phyloP scores from a whole-genome alignment of 2,888 invertebrate genomes.

The Rhamnusium bicolor region DNA sequence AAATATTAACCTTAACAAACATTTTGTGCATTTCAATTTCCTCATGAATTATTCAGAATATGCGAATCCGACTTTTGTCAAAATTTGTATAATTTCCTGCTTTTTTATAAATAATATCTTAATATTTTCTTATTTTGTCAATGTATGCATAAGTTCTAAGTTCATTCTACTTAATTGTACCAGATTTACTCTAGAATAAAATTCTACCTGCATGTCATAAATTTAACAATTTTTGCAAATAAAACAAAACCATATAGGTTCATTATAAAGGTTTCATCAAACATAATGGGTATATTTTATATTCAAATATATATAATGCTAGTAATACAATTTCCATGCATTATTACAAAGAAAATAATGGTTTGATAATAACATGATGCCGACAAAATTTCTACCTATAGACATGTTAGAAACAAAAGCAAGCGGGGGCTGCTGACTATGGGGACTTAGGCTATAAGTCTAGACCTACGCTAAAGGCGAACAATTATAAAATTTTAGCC shows the following conservation, averaged over 20 bases:
- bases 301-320: slow-evolving; percentile 2
- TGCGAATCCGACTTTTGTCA: too few relatives aligned
- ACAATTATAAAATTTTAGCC: slow-evolving; percentile 47
- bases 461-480: slow-evolving; percentile 57
- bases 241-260: not conserved
- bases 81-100: too few relatives aligned
- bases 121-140: too few relatives aligned
- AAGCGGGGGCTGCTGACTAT: slow-evolving; percentile 41
- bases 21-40: too few relatives aligned
- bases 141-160: too few relatives aligned
- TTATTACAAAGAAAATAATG: slow-evolving; percentile 23
- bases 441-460: slow-evolving; percentile 57
- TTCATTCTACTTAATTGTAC: too few relatives aligned
- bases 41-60: too few relatives aligned
- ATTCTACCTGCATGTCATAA: not conserved
- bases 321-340: slow-evolving; percentile 15
- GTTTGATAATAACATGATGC: slow-evolving; percentile 40
- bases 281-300: not conserved
- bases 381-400: slow-evolving; percentile 35
- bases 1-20: too few relatives aligned
- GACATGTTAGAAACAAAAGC: slow-evolving; percentile 12
- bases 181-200: not conserved
- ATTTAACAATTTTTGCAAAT: not conserved
- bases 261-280: not conserved
- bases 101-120: too few relatives aligned